Base-by-base conservation (phyloP, 2,113 vertebrate species). In the Daphoenositta chrysoptera region DNA sequence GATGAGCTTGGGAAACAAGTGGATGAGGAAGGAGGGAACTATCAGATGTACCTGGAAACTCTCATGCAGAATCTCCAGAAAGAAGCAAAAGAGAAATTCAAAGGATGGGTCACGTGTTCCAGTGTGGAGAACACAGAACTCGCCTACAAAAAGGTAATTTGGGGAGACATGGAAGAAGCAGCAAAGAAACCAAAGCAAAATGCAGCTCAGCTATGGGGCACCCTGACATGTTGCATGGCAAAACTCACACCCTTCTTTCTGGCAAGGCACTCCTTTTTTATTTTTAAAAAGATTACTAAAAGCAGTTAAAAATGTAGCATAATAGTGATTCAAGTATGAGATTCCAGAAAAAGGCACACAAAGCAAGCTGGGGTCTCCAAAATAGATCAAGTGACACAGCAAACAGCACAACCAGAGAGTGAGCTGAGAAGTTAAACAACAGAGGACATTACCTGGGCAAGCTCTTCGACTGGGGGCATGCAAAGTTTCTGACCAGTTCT, bases 71-170 rank as follows among this genome's bases (percentile, higher is more conserved):
- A 97, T 93, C 98, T 99, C 22, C 98, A 99, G 72, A 99, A 98
- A 97, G 99, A 99, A 96, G 98, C 98, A 63, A 98, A 98, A 63
- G 99, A 99, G 79, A 99, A 99, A 96, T 99, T 99, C 96, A 99
- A 99, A 95, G 98, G 98, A 94, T 99, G 99, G 99, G 97, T 99
- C 91, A 97, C 98, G 0, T 99, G 98, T 94, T 98, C 98, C 92
- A 99, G 99, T 96, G 71, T 95, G 8, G 98, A 99, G 78, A 99
- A 98, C 93, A 98, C 99, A 35, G 99, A 99, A 48, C 99, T 99
- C 0, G 98, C 97, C 83, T 99, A 98, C 95, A 99, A 99, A 98
- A 99, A 99, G 99, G 99, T 99, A 92, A 90, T 54, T 42, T 60
- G 42, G 9, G 56, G 26, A 53, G 6, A 33, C 1, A 0, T 27